Percentiles rank a stretch among this genome's conserved stretches.
These are phyloP conservation scores for Pristionchus entomophagus DNA, from an alignment of 2,888 invertebrate species.

Conservation along the genomic window DNA sequence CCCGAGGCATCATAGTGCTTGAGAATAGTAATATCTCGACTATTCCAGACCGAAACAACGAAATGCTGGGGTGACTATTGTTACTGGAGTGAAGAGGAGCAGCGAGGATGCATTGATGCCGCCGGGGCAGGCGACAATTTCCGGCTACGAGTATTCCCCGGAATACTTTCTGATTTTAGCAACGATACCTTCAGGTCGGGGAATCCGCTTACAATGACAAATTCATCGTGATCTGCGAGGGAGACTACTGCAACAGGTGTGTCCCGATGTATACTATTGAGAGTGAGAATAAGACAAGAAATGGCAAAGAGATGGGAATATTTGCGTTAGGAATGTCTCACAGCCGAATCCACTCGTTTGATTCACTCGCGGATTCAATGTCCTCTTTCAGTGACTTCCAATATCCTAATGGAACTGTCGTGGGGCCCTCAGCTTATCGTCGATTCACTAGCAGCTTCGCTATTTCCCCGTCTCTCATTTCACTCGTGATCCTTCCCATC, in stretches of 20 bases:
- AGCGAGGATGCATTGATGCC: constrained; percentile 17
- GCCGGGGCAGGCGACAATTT: not conserved
- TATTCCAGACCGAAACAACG: not conserved
- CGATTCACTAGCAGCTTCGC: not conserved
- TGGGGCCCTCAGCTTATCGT: not conserved
- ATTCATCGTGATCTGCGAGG: not conserved
- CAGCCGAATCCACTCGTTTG: too few species aligned
- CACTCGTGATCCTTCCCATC: not conserved
- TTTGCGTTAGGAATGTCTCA: too few species aligned
- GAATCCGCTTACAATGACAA: not conserved
- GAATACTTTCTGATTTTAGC: not conserved
- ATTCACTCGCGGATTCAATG: not conserved
- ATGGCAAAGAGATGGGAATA: too few species aligned
- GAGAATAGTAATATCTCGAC: not conserved
- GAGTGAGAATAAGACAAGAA: too few species aligned
- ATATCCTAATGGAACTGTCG: not conserved
- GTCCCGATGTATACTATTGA: too few species aligned
- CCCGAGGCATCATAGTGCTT: not conserved
- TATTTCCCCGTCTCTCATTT: too few species aligned
- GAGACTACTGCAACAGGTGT: constrained; percentile 12
- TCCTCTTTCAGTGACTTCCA: not conserved
- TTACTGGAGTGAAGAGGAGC: not conserved
- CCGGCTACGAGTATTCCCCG: not conserved
- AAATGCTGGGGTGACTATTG: constrained; percentile 29
- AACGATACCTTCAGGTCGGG: not conserved